A percentile compares a stretch with the other conserved stretches of the same genome.
phyloP scores from a whole-genome alignment of 2,797 vertebrate species.

The Microctenopoma steveboyesi region DNA sequence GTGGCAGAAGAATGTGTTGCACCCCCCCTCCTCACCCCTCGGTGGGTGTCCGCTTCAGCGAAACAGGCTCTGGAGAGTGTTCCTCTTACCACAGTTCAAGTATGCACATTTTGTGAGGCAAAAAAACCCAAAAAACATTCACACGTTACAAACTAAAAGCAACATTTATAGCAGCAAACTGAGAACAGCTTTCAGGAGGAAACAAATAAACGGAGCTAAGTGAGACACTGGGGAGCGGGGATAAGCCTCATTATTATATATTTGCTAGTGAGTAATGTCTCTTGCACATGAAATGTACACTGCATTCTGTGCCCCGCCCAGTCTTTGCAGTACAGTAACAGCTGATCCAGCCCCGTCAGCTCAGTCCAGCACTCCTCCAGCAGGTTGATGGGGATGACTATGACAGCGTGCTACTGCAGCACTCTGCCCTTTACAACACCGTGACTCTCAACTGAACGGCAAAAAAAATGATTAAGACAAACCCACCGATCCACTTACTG shows the following conservation, averaged over 20 bases:
- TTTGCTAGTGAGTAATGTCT: conserved; percentile 57
- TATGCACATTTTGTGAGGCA: conserved; percentile 81
- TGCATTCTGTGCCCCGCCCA: conserved; percentile 1
- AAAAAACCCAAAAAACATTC: conserved; percentile 64
- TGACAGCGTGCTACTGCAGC: conserved; percentile 23
- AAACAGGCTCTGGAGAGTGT: conserved; percentile 77
- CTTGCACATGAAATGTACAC: conserved; percentile 62
- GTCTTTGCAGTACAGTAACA: conserved; percentile 41
- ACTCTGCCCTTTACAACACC: conserved; percentile 20
- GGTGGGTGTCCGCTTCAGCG: conserved; percentile 81
- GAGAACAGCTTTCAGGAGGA: conserved; percentile 85
- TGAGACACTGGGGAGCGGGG: conserved; percentile 75
- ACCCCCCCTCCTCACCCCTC: not conserved
- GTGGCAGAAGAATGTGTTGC: conserved; percentile 30
- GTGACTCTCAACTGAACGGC: conserved; percentile 34
- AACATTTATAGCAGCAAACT: conserved; percentile 93
- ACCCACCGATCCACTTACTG: conserved; percentile 38
- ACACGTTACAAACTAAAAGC: conserved; percentile 88
- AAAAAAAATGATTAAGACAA: conserved; percentile 54
- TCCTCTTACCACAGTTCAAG: conserved; percentile 82
- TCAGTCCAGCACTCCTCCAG: conserved; percentile 19
- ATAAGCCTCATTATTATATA: conserved; percentile 51
- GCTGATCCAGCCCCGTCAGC: conserved; percentile 18
- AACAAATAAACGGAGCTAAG: conserved; percentile 87
- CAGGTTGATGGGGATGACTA: conserved; percentile 14